These are phyloP conservation scores for Pectinophora gossypiella DNA, from an alignment of 1,140 invertebrate genomes.

Conservation along the genomic window DNA sequence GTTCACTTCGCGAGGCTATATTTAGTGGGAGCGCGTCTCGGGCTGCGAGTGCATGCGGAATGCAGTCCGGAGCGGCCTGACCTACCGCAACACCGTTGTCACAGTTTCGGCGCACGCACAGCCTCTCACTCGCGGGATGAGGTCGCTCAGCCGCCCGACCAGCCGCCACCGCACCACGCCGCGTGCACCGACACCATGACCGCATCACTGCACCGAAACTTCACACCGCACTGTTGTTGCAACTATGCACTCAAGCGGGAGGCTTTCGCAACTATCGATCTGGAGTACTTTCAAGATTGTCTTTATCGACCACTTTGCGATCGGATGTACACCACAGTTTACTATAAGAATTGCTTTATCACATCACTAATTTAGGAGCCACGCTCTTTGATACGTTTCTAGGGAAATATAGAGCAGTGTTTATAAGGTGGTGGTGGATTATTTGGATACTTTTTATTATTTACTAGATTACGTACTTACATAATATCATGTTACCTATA, in stretches of 20 bases:
- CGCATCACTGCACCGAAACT: background rate
- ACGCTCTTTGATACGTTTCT: too few relatives aligned
- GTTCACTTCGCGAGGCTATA: constrained; percentile 63
- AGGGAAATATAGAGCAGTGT: too few relatives aligned
- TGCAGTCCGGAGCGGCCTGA: constrained; percentile 49
- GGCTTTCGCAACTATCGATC: too few relatives aligned
- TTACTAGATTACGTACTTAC: too few relatives aligned
- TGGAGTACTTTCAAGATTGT: too few relatives aligned
- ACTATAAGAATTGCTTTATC: too few relatives aligned
- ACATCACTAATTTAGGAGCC: too few relatives aligned
- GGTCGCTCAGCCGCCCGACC: background rate
- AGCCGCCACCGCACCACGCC: background rate
- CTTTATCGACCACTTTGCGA: too few relatives aligned
- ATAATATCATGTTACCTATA: too few relatives aligned
- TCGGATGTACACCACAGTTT: too few relatives aligned
- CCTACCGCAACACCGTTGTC: constrained; percentile 63
- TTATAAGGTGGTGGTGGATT: too few relatives aligned
- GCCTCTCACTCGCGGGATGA: constrained; percentile 18
- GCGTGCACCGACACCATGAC: background rate
- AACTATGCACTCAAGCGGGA: background rate
- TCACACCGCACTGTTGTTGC: background rate
- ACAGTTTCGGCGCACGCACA: constrained; percentile 50
- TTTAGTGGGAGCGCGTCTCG: constrained; percentile 46
- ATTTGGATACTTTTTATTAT: too few relatives aligned
- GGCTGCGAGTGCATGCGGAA: constrained; percentile 37